These are phyloP conservation scores for Hylyphantes graminicola DNA, from an alignment of 1,140 invertebrate genomes.

Conservation along the genomic window DNA sequence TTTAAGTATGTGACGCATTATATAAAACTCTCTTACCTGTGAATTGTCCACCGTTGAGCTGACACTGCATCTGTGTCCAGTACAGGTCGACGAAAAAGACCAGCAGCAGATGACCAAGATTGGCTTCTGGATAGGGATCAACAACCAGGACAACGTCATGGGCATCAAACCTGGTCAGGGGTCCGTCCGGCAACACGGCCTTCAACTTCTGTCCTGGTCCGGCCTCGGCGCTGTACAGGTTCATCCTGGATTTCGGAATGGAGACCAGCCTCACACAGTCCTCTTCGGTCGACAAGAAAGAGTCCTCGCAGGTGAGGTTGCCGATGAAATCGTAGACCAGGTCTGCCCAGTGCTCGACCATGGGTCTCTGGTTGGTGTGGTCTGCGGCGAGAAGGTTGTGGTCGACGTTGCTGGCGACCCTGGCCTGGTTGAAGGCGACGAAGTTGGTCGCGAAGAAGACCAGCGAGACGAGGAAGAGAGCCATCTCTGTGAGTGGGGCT, in stretches of 20 bases:
- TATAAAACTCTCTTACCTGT: slow-evolving; percentile 60
- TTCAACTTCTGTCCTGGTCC: slow-evolving; percentile 62
- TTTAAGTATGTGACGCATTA: not conserved
- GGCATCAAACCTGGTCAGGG: slow-evolving; percentile 63
- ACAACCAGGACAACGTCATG: slow-evolving; percentile 70
- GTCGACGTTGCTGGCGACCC: no score
- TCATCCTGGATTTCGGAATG: slow-evolving; percentile 40
- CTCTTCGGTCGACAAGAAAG: slow-evolving; percentile 38
- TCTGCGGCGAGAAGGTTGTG: no score
- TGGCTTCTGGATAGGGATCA: slow-evolving; percentile 70
- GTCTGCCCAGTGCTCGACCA: slow-evolving; percentile 26
- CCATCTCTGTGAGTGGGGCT: no score
- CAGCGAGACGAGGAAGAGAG: no score
- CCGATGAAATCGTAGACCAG: slow-evolving; percentile 19
- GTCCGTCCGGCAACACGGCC: slow-evolving; percentile 69
- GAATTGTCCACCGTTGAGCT: slow-evolving; percentile 64
- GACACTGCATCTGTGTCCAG: slow-evolving; percentile 64
- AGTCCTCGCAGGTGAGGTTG: slow-evolving; percentile 34
- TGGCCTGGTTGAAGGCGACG: no score
- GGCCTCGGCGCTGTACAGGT: slow-evolving; percentile 34
- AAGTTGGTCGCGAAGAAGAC: no score
- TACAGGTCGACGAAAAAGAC: slow-evolving; percentile 70
- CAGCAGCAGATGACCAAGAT: slow-evolving; percentile 71
- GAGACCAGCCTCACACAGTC: slow-evolving; percentile 30
- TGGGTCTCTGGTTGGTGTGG: no score